Conservation (phyloP, 92 coral and sea anemone species). For the Epizoanthus illoricatus region DNA sequence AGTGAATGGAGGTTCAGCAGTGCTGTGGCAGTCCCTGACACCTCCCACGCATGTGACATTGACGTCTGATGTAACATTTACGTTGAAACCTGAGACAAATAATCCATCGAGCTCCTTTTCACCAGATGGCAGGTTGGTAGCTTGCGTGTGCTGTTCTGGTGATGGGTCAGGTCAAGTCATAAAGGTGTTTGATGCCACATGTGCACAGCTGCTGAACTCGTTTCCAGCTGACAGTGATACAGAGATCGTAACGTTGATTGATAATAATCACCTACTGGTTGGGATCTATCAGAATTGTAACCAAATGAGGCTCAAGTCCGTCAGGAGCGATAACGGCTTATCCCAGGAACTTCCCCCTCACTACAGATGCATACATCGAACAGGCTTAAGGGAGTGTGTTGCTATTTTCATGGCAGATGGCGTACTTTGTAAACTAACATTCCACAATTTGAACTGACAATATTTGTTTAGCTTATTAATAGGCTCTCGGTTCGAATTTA, state of each 20-base stretch:
- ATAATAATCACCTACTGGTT: neutral
- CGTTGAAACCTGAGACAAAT: too few relatives aligned
- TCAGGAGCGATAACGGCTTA: neutral
- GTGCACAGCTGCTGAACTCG: neutral
- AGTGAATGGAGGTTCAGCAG: neutral
- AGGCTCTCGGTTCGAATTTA: too few relatives aligned
- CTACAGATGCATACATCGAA: neutral
- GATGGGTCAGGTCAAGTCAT: neutral
- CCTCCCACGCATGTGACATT: neutral
- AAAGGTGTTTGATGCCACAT: too few relatives aligned
- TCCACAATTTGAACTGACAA: neutral
- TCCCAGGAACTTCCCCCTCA: neutral
- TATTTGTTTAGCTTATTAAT: too few relatives aligned
- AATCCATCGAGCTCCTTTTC: neutral
- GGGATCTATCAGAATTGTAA: too few relatives aligned
- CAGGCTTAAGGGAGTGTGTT: neutral
- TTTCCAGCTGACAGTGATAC: neutral
- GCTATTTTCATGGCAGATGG: neutral
- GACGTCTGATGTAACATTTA: neutral
- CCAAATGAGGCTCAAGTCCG: neutral
- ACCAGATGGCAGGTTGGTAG: constrained; percentile 1
- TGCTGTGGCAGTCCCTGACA: neutral
- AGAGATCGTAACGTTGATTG: neutral
- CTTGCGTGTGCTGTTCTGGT: neutral
- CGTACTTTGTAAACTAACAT: neutral